Base-by-base conservation (phyloP, 2,888 invertebrate species). In the Meiosimyza decipiens region DNA sequence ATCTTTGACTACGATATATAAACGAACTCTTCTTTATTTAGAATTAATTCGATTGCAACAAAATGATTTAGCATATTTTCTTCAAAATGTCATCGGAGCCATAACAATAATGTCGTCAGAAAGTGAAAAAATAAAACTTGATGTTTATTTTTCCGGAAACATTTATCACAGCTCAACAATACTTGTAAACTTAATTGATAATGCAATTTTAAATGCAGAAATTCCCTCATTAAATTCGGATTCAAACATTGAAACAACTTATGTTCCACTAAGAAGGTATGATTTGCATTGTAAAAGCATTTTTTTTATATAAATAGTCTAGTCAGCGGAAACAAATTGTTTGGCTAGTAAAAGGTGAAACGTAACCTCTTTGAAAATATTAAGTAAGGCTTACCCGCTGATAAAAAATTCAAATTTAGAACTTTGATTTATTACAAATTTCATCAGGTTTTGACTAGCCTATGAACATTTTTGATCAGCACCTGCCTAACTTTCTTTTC, bases 81-180 rank as follows among this genome's bases (percentile, higher is more conserved):
- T 86, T 60, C 83, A 87, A 72, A 79, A 83, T 59, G 81, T 82
- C 16, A 80, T 87, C 66, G 87, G 85, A 6, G 78, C 82, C 11
- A 75, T 86, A 55, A 78, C 81, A 57, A 75, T 86, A 16, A 11
- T 18, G 13, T 11, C 60, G 9, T 62, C 51, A 5, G 74, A 71
- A 28, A 71, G 66, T 15, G 78, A 72, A 6, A 77, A 64, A 71
- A 83, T 51, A 79, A 85, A 73, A 79, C 59, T 86, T 7, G 75
- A 74, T 12, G 75, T 88, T 2, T 81, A 88, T 75, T 90, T 88
- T 79, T 89, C 89, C 0, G 83, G 84, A 66, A 86, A 87, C 74
- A 88, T 89, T 3, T 77, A 87, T 13, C 90, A 90, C 75, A 89
- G 89, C 64, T 87, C 88, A 1, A 89, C 89, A 1, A 88, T 89